phyloP scores from a whole-genome alignment of 2,113 vertebrate genomes.

The Salvelinus alpinus region DNA sequence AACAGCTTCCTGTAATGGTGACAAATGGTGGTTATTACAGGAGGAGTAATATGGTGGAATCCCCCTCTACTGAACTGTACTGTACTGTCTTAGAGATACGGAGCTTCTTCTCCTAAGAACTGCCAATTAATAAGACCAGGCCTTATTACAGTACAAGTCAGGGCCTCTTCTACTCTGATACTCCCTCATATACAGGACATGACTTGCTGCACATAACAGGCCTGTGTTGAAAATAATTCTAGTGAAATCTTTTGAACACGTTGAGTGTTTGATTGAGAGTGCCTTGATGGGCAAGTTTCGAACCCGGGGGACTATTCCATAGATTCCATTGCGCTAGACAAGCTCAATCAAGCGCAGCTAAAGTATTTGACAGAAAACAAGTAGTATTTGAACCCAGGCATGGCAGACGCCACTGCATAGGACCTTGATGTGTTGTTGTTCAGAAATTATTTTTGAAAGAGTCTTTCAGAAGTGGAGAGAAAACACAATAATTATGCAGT shows the following conservation, averaged over 20 bases:
- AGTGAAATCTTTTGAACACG: no score
- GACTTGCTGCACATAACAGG: no score
- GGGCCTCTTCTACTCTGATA: conserved; percentile 22
- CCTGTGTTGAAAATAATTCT: no score
- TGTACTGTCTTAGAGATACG: conserved; percentile 29
- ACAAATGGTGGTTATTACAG: conserved; percentile 87
- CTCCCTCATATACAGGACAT: no score
- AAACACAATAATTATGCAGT: conserved; percentile 21
- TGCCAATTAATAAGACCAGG: conserved; percentile 83
- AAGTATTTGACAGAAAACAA: no score
- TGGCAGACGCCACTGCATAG: neutral
- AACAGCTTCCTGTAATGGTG: conserved; percentile 78
- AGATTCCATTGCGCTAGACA: no score
- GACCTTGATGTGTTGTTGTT: neutral
- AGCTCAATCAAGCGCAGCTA: no score
- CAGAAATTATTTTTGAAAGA: neutral
- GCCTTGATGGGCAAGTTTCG: no score
- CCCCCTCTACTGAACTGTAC: conserved; percentile 60
- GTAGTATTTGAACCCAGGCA: no score
- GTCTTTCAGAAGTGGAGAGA: neutral
- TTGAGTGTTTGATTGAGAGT: no score
- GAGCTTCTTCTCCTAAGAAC: conserved; percentile 79
- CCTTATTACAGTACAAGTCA: conserved; percentile 75
- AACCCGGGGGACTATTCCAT: no score
- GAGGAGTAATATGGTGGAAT: conserved; percentile 78